These are phyloP conservation scores for Coracopsis vasa DNA, from an alignment of 2,113 vertebrate species.

Conservation along the genomic window DNA sequence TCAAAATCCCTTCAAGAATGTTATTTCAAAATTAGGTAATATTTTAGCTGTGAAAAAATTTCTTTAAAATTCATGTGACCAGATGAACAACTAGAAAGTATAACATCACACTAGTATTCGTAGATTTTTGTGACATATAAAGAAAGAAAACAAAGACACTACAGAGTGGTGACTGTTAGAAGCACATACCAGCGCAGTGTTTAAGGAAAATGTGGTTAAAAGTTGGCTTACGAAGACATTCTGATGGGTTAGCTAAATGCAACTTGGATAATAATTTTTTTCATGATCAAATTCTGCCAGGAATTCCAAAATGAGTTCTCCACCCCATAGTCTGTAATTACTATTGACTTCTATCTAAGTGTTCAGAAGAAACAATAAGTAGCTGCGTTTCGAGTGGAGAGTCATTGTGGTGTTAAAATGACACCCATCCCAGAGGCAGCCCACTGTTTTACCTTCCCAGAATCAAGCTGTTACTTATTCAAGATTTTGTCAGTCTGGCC, in stretches of 20 bases:
- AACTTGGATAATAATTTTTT: neutral
- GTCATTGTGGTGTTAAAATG: neutral
- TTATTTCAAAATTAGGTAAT: neutral
- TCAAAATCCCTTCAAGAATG: neutral
- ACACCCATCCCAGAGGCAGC: neutral
- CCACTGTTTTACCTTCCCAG: neutral
- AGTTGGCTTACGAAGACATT: neutral
- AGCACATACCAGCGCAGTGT: neutral
- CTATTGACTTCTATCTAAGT: neutral
- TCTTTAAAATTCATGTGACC: neutral
- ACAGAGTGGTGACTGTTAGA: neutral
- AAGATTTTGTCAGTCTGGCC: neutral
- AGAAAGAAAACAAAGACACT: neutral
- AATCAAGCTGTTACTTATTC: neutral
- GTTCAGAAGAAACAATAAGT: neutral
- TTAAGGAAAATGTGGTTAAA: neutral
- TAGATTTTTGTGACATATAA: neutral
- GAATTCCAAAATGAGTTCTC: neutral
- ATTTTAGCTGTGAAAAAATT: neutral
- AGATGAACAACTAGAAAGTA: neutral
- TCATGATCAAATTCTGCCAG: neutral
- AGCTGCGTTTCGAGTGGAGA: neutral
- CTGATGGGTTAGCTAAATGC: neutral
- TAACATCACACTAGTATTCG: neutral
- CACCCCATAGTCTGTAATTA: neutral